Conservation (phyloP, 1,140 invertebrate genomes). For the Nebria ingens region DNA sequence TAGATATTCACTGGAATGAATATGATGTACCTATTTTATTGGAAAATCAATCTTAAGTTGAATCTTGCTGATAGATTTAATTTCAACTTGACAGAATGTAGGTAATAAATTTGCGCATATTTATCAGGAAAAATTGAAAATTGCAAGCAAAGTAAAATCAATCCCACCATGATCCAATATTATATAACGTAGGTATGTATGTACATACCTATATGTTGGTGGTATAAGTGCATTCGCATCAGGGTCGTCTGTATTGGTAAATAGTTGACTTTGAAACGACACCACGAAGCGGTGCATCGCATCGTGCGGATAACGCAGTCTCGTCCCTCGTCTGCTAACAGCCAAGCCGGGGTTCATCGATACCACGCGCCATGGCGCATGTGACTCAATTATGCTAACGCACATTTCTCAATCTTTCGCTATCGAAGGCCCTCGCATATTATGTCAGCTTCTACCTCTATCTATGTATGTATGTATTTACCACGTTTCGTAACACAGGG, state of each 20-base stretch:
- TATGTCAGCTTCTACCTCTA: background rate
- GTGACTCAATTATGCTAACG: constrained; percentile 22
- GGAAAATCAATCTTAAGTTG: background rate
- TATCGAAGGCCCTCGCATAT: constrained; percentile 11
- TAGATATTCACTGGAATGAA: background rate
- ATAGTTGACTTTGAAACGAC: background rate
- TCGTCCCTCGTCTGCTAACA: background rate
- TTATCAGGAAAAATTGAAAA: background rate
- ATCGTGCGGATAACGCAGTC: background rate
- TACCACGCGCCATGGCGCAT: constrained; percentile 18
- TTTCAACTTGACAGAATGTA: background rate
- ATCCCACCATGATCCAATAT: background rate
- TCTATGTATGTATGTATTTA: background rate
- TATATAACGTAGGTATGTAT: background rate
- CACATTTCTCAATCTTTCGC: constrained; percentile 21
- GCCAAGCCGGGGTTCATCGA: background rate
- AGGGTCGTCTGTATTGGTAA: background rate
- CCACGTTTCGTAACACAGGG: no score
- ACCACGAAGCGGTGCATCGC: no score
- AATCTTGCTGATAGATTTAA: background rate
- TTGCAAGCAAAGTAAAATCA: background rate
- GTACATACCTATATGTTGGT: background rate
- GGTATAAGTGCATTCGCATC: background rate
- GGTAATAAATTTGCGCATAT: background rate
- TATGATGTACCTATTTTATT: background rate